Evolutionary conservation across 2,113 vertebrate genomes (phyloP).

Genomic region (Oreochromis tanganicae): DNA sequence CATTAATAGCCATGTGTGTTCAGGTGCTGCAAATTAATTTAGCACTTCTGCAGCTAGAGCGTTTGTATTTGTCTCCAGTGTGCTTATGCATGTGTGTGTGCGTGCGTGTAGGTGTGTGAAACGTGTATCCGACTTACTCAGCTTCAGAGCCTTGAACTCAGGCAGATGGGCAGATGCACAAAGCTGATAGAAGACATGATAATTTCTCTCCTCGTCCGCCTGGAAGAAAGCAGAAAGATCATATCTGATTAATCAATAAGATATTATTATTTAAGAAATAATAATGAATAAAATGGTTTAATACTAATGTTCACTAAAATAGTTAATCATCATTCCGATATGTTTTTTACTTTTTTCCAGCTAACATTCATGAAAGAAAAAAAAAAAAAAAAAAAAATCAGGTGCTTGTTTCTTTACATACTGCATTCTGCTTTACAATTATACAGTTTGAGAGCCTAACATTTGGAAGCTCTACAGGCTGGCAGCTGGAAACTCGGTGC

Average conservation of each 20-base stretch:
- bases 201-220: constrained; percentile 98
- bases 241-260: constrained; percentile 13
- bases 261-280: constrained; percentile 88
- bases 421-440: background rate
- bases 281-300: constrained; percentile 47
- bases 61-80: background rate
- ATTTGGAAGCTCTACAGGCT: background rate
- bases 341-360: background rate
- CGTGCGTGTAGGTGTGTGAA: rapidly evolving
- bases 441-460: background rate
- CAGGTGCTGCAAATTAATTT: background rate
- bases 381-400: background rate
- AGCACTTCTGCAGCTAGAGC: background rate
- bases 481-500: background rate
- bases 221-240: constrained; percentile 40
- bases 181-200: constrained; percentile 98
- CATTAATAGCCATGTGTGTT: background rate
- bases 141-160: constrained; percentile 85
- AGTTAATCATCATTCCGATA: background rate
- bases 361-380: background rate
- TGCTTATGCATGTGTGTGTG: rapidly evolving
- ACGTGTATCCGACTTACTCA: constrained; percentile 74
- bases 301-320: background rate
- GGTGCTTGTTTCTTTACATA: background rate
- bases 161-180: constrained; percentile 90